A percentile compares a stretch with the other conserved stretches of the same genome.
Conservation (phyloP, 2,797 vertebrate genomes). For the Trachops cirrhosus region DNA sequence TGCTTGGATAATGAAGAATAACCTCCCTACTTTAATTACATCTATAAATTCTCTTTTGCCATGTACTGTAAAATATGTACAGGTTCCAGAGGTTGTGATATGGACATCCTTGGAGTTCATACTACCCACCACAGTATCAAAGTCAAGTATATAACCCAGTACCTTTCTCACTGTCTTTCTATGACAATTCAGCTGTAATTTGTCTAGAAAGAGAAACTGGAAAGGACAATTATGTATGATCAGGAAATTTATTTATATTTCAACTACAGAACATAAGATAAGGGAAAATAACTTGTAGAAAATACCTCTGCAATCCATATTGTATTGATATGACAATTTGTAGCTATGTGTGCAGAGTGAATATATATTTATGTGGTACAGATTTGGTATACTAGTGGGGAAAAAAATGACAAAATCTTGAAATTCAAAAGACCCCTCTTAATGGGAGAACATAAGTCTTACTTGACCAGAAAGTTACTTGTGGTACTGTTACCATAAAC, state of each 20-base stretch:
- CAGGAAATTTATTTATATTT: background rate
- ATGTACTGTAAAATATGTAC: background rate
- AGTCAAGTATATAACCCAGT: background rate
- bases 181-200: background rate
- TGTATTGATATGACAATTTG: background rate
- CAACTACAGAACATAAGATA: background rate
- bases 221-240: background rate
- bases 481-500: background rate
- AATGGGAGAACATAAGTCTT: background rate
- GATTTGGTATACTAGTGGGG: background rate
- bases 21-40: background rate
- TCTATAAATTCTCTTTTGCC: background rate
- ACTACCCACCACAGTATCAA: background rate
- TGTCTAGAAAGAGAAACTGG: background rate
- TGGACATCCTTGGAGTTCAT: background rate
- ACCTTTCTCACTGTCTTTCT: background rate
- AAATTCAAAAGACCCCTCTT: background rate
- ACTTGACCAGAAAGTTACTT: background rate
- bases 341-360: background rate
- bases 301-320: background rate
- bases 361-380: background rate
- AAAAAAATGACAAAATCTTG: background rate
- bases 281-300: background rate
- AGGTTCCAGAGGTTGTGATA: background rate
- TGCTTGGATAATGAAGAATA: background rate